Conservation (phyloP, 1,140 invertebrate species). For the Drosophila guanche region DNA sequence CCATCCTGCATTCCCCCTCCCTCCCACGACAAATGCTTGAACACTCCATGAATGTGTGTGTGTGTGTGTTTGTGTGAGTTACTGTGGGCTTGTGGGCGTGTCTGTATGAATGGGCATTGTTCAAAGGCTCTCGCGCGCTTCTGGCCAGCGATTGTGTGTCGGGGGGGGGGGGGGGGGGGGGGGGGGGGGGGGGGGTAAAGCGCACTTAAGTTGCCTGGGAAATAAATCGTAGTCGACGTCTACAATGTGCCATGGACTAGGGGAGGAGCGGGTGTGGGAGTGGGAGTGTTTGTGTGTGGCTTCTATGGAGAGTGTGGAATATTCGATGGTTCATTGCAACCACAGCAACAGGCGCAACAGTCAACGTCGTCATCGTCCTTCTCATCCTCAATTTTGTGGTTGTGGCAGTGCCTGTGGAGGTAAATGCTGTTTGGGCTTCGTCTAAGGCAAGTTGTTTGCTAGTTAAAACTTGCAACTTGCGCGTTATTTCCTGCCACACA, state of each 20-base stretch:
- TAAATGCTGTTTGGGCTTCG: conserved; percentile 9
- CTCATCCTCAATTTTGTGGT: conserved; percentile 18
- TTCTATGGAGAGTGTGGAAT: conserved; percentile 50
- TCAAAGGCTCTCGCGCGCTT: conserved; percentile 33
- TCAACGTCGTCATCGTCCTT: conserved; percentile 24
- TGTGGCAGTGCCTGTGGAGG: conserved; percentile 5
- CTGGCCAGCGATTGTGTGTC: no score
- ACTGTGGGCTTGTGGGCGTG: conserved; percentile 44
- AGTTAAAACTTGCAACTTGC: conserved; percentile 80
- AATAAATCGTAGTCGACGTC: conserved; percentile 73
- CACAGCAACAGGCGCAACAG: conserved; percentile 69
- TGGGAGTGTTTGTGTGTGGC: conserved; percentile 34
- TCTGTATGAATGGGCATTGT: conserved; percentile 55
- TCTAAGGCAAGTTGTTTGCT: conserved; percentile 62
- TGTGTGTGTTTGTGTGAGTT: conserved; percentile 11
- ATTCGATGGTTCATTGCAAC: conserved; percentile 81
- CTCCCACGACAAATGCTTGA: conserved; percentile 18
- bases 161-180: conserved; percentile 1
- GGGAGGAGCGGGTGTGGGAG: not conserved
- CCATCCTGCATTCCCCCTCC: conserved; percentile 52
- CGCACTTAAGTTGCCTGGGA: conserved; percentile 72
- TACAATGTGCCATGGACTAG: conserved; percentile 30
- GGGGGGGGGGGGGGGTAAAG: conserved; percentile 4
- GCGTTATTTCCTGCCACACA: conserved; percentile 78
- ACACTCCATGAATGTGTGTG: conserved; percentile 9